These are phyloP conservation scores for Toxotes chatareus DNA, from an alignment of 2,113 vertebrate species.

Conservation along the genomic window DNA sequence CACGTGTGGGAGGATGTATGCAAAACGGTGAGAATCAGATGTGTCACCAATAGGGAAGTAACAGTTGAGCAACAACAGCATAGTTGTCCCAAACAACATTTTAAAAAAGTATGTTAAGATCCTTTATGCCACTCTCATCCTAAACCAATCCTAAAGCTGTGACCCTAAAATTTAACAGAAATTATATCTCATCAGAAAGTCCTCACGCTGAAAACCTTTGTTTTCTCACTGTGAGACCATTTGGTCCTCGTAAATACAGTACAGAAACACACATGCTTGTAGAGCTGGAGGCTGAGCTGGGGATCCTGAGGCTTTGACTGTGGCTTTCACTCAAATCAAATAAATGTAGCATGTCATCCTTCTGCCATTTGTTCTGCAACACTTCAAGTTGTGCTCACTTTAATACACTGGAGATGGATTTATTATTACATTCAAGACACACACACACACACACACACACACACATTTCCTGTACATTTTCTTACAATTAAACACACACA, in stretches of 20 bases:
- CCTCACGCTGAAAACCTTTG: background rate
- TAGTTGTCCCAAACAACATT: background rate
- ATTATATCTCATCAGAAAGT: background rate
- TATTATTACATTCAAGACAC: slow-evolving; percentile 21
- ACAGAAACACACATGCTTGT: slow-evolving; percentile 7
- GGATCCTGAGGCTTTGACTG: slow-evolving; percentile 31
- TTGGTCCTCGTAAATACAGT: background rate
- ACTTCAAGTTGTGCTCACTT: slow-evolving; percentile 26
- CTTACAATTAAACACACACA: background rate
- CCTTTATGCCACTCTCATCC: background rate
- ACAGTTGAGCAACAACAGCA: no score
- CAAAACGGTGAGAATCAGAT: background rate
- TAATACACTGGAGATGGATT: slow-evolving; percentile 22
- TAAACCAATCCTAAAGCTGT: background rate
- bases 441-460: background rate
- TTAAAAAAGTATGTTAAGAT: accelerated
- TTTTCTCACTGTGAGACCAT: background rate
- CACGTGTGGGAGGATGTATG: background rate
- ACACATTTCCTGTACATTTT: background rate
- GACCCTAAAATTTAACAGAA: background rate
- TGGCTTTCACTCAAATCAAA: slow-evolving; percentile 45
- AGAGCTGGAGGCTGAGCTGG: background rate
- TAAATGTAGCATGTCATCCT: slow-evolving; percentile 41
- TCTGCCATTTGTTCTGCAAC: slow-evolving; percentile 38
- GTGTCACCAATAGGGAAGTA: background rate